Evolutionary conservation across 37 sponge, comb jelly and placozoan genomes (phyloP), one percentile per base, ranked within the genome.

Genomic region (Corticium candelabrum): DNA sequence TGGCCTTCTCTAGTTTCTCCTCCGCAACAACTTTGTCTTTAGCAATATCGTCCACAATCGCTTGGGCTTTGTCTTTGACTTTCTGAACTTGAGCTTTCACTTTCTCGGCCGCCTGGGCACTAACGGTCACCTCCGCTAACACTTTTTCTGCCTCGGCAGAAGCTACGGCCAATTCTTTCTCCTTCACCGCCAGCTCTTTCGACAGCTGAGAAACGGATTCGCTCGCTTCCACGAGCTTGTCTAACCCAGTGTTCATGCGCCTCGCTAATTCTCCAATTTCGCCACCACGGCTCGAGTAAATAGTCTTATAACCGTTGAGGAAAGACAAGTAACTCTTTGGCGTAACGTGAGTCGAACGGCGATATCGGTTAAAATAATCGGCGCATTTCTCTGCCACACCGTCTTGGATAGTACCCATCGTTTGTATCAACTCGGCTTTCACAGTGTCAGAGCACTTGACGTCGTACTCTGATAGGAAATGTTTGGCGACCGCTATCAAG

Each of bases 241-340:
- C 93, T 38, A 94, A 79, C 67, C 99, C 99, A 62, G 87, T 86
- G 72, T 91, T 86, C 99, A 99, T 99, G 31, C 99, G 86, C 21
- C 89, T 69, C 7, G 95, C 90, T 70, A 92, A 84, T 37, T 91
- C 87, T 34, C 80, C 84, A n/a, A 95, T 85, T 7, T 86, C 69
- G 41, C 86, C 88, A 82, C 84, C 83, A 83, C 90, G 87, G 73
- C 87, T 88, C 7, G 79, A 78, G 82, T 99, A 99, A 38, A 99
- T 85, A 39, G 37, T 74, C 76, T 99, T 95, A 85, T 94, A 99
- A 11, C 95, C 91, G 40, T 68, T 79, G 34, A 99, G 75, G 87
- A 99, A 99, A 62, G 99, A 95, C 41, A 99, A 92, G 80, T 99
- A 99, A 71, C 92, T 91, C 76, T 99, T 99, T 30, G 99, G 99